Conservation (phyloP, 2,113 vertebrate species). For the Elephantulus edwardii region DNA sequence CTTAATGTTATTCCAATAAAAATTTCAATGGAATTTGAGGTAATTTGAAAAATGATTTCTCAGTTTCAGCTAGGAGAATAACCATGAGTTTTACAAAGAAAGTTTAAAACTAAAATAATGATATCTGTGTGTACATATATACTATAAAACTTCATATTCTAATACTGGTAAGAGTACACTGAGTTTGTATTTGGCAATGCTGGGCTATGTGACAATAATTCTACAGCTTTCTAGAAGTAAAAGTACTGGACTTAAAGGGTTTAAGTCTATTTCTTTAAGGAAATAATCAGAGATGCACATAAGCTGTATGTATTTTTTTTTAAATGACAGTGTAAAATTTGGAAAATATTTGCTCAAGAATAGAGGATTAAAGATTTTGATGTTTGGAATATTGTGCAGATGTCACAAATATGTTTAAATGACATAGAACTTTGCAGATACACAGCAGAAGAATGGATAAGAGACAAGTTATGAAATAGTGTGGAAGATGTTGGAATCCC, state of each 20-base stretch:
- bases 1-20: conserved; percentile 39
- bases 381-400: background rate
- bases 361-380: background rate
- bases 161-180: background rate
- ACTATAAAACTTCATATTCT: background rate
- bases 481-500: background rate
- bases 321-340: background rate
- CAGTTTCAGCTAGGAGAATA: conserved; percentile 31
- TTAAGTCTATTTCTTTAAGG: background rate
- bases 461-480: background rate
- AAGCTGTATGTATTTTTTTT: background rate
- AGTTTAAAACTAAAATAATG: background rate
- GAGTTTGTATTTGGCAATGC: background rate
- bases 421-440: background rate
- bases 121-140: background rate
- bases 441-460: background rate
- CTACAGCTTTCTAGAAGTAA: background rate
- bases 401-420: background rate
- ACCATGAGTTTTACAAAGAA: conserved; percentile 36
- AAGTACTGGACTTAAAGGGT: background rate
- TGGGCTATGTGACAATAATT: background rate
- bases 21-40: conserved; percentile 16
- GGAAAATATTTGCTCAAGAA: background rate
- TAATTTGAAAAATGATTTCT: conserved; percentile 41
- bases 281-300: conserved; percentile 2